A percentile compares a stretch with the other conserved stretches of the same genome.
phyloP scores from a whole-genome alignment of 1,140 invertebrate genomes.

The Brachionus paranguensis region DNA sequence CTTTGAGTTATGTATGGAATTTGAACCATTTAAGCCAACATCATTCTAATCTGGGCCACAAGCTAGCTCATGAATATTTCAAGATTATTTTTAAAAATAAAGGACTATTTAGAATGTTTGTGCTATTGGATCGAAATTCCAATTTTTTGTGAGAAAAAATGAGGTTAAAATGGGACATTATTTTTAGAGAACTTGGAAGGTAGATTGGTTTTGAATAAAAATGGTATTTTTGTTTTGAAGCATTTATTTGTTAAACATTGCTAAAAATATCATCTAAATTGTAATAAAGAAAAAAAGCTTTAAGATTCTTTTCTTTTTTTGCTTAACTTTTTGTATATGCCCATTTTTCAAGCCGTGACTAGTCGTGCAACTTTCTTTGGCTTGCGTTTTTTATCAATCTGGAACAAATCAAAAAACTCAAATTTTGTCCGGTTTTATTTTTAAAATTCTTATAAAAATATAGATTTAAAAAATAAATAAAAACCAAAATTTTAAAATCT shows the following conservation, averaged over 20 bases:
- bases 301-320: neutral
- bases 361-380: neutral
- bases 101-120: neutral
- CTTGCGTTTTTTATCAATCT: neutral
- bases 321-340: neutral
- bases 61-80: neutral
- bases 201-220: neutral
- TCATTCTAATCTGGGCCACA: neutral
- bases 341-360: neutral
- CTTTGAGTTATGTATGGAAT: neutral
- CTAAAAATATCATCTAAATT: neutral
- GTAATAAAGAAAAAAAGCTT: neutral
- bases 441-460: constrained; percentile 10
- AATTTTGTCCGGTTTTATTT: neutral
- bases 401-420: neutral
- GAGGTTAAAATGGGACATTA: neutral
- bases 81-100: neutral
- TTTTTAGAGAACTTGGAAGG: neutral
- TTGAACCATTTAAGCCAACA: neutral
- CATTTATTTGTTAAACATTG: neutral
- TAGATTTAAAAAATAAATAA: neutral
- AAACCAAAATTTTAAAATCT: neutral
- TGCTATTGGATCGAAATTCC: neutral
- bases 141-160: neutral
- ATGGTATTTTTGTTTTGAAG: neutral